Conservation (phyloP, 2,888 invertebrate species). For the Diarsia rubi region DNA sequence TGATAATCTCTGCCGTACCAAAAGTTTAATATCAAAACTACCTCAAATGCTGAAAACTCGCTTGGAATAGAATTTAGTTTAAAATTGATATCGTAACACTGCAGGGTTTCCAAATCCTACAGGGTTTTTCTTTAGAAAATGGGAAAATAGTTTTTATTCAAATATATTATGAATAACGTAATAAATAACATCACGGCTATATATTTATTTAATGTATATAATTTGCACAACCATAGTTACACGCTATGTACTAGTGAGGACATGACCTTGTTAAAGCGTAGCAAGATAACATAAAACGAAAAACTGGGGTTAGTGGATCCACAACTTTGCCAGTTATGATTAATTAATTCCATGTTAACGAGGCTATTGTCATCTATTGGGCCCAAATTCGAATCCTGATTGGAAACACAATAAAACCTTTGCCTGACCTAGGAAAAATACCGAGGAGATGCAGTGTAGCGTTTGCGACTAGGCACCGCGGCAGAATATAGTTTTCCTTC, state of each 20-base stretch:
- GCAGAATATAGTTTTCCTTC: neutral
- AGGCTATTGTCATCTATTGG: neutral
- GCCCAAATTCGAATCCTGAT: neutral
- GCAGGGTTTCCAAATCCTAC: conserved; percentile 25
- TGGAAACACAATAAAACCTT: neutral
- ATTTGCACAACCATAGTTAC: too few relatives aligned
- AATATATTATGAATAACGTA: neutral
- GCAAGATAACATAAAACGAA: too few relatives aligned
- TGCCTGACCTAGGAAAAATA: neutral
- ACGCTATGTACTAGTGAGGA: too few relatives aligned
- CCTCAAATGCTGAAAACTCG: conserved; percentile 33
- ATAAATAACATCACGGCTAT: neutral
- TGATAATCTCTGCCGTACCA: conserved; percentile 6
- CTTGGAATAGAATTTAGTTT: conserved; percentile 28
- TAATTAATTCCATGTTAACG: neutral
- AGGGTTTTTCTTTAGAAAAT: too few relatives aligned
- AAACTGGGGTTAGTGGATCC: neutral
- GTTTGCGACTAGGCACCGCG: neutral
- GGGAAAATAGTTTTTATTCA: conserved; percentile 2
- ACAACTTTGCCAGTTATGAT: neutral
- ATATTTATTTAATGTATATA: too few relatives aligned
- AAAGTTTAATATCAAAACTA: conserved; percentile 36
- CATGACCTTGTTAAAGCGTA: too few relatives aligned
- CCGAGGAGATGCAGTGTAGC: neutral
- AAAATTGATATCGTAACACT: conserved; percentile 31